Conservation (phyloP, 2,888 invertebrate species). For the Dione juno region DNA sequence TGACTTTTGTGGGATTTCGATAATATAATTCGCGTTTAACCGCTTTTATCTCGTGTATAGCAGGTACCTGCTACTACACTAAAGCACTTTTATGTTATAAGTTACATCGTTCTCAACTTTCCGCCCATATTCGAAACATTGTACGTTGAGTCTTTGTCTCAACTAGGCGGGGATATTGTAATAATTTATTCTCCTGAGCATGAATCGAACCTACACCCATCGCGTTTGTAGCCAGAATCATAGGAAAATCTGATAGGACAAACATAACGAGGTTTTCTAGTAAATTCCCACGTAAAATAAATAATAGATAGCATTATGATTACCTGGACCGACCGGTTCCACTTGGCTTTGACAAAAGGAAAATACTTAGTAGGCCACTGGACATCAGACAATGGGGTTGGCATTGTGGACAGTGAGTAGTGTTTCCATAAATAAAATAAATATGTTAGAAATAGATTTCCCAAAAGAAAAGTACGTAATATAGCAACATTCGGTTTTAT, state of each 20-base stretch:
- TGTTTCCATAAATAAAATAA: not conserved
- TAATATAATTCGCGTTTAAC: too few relatives aligned
- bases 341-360: slow-evolving; percentile 35
- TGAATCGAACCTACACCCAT: not conserved
- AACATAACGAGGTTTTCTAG: not conserved
- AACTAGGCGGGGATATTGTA: not conserved
- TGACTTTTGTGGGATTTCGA: not conserved
- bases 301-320: slow-evolving; percentile 51
- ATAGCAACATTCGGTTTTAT: too few relatives aligned
- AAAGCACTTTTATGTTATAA: too few relatives aligned
- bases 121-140: too few relatives aligned
- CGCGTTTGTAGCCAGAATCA: not conserved
- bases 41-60: too few relatives aligned
- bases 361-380: slow-evolving; percentile 35
- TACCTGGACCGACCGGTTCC: slow-evolving; percentile 60
- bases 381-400: slow-evolving; percentile 60
- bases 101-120: too few relatives aligned
- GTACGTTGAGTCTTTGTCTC: too few relatives aligned
- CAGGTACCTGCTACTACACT: too few relatives aligned
- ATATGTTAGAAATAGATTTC: not conserved
- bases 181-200: not conserved
- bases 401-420: slow-evolving; percentile 65
- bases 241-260: not conserved
- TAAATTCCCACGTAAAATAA: slow-evolving; percentile 21
- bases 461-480: too few relatives aligned